These are phyloP conservation scores for Phenacoccus solenopsis DNA, from an alignment of 1,140 invertebrate species.

Conservation along the genomic window DNA sequence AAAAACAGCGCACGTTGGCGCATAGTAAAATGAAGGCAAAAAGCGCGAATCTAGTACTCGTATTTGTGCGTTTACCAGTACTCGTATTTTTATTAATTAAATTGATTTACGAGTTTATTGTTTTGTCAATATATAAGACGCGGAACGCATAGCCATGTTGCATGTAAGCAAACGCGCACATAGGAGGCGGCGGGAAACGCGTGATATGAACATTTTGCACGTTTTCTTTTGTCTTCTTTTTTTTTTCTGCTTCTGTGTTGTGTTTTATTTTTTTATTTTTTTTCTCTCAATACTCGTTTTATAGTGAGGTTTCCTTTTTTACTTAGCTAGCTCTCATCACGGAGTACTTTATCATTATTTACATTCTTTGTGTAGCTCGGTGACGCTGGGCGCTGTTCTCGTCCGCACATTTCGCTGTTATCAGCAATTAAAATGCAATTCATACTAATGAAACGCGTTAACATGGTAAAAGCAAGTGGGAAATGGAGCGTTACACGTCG, in stretches of 20 bases:
- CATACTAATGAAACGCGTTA: neutral
- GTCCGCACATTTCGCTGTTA: neutral
- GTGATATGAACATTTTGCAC: constrained; percentile 15
- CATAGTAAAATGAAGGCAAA: neutral
- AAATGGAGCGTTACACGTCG: neutral
- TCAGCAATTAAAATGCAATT: neutral
- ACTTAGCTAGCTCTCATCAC: neutral
- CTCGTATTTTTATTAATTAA: constrained; percentile 7
- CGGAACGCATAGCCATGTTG: neutral
- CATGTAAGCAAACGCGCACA: too few species aligned
- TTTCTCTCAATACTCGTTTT: too few species aligned
- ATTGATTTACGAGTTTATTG: constrained; percentile 18
- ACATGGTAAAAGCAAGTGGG: neutral
- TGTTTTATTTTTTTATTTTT: neutral
- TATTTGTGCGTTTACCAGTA: too few species aligned
- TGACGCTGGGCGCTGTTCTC: neutral
- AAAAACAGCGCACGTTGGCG: neutral
- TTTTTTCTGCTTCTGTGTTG: neutral
- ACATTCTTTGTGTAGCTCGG: neutral
- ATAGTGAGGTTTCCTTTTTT: too few species aligned
- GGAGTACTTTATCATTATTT: neutral
- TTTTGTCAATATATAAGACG: neutral
- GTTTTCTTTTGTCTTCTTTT: constrained; percentile 10
- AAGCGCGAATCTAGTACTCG: neutral
- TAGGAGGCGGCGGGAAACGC: neutral